Evolutionary conservation across 1,140 invertebrate genomes (phyloP), one percentile per base, ranked within the genome.

Genomic region (Pseudomyrmex gracilis): DNA sequence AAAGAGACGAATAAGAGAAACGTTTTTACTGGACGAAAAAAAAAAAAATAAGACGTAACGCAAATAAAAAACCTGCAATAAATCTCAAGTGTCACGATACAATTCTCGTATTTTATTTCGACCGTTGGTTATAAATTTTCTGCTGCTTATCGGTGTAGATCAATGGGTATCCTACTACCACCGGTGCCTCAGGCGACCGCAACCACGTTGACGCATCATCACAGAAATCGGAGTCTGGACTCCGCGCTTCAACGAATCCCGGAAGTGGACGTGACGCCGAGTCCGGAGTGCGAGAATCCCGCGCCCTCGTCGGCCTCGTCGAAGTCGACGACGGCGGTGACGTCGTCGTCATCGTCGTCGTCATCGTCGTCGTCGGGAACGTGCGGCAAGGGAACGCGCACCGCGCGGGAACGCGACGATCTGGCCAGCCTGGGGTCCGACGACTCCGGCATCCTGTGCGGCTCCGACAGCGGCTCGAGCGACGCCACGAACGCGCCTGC

Each of bases 221-320:
- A 98, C 92, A 95, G 97, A 85, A 98, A 98, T 94, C 96, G 97
- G 71, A 98, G 97, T 90, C 93, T 98, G 90, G 98, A 98, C 93
- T 98, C 97, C 67, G 97, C 97, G 22, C 94, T 98, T 60, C 97
- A 98, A 92, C 95, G 97, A 91, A 98, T 98, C 85, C 97, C 97
- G 22, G 97, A 98, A 95, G 97, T 98, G 22, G 97, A 97, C 93
- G 96, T 97, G 15, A 97, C 96, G 22, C 96, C 96, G 8, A 98
- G 97, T 93, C 97, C 97, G 73, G 97, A 97, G 94, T 96, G 96
- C 87, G 96, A 96, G 87, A 80, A 80, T 60, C 94, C 94, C 4
- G 93, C 93, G 76, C 93, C 95, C 80, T 90, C 95, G 84, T 90
- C 91, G 60, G 82, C 88, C 49, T 84, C 74, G 47, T 58, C 87